Evolutionary conservation across 2,797 vertebrate genomes (phyloP), one percentile per base, ranked within the genome.

Genomic region (Brotula barbata): DNA sequence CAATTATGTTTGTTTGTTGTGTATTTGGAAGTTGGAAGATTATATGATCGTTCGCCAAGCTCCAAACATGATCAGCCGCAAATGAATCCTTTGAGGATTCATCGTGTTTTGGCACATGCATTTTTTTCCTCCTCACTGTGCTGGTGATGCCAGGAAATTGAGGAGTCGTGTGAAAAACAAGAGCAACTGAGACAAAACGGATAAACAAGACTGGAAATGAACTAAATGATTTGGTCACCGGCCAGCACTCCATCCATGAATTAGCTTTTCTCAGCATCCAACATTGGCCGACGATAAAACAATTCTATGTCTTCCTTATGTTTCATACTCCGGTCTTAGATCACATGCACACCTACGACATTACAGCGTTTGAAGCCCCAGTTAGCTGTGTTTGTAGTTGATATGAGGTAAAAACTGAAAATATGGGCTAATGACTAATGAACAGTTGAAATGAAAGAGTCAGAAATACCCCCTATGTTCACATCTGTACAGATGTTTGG

Each of bases 71-170:
- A 79, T 85, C 74, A 74, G 72, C 75, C 67, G 72, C 80, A 86
- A 88, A 89, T 87, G 57, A 87, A 86, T 88, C 80, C 75, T 64
- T 28, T 15, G 75, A 80, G 82, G 58, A 69, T 76, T 81, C 60
- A 55, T 68, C 76, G 77, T 82, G 59, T 58, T 70, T 87, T 86
- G 85, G 84, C 80, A 54, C 20, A 5, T 9, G 5, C 52, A 37
- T 37, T 48, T 62, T 48, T 44, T 43, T 17, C 60, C 56, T 71
- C 47, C 49, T 79, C 52, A 64, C 43, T 46, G 49, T 44, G 62
- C 60, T 34, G 55, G 45, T 56, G 57, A 43, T 72, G 85, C 76
- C 71, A 84, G 58, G 54, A 80, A 85, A 84, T 60, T 57, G 54
- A 82, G 62, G 80, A 66, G 63, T 78, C 52, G 51, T 75, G 66